A percentile compares a stretch with the other conserved stretches of the same genome.
These are phyloP conservation scores for Meliscaeva auricollis DNA, from an alignment of 2,888 invertebrate species.

Conservation along the genomic window DNA sequence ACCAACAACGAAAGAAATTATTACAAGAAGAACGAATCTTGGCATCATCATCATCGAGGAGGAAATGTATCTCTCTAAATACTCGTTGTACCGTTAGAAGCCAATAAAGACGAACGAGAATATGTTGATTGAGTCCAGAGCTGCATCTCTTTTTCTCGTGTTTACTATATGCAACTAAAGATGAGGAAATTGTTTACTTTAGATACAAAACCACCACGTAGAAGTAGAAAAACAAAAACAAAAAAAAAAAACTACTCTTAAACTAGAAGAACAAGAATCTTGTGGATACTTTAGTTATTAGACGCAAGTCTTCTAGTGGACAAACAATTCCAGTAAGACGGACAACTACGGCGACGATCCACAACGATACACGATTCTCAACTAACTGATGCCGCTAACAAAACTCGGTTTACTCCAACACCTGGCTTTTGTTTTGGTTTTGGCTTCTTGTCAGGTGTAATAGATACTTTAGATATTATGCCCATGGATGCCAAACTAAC, in stretches of 20 bases:
- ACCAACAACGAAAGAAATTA: slow-evolving; percentile 32
- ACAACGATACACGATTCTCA: slow-evolving; percentile 57
- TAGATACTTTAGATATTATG: slow-evolving; percentile 32
- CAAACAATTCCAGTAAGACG: slow-evolving; percentile 18
- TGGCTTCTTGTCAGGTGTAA: slow-evolving; percentile 63
- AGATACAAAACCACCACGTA: background rate
- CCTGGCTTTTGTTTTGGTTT: slow-evolving; percentile 69
- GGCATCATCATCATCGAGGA: slow-evolving; percentile 6
- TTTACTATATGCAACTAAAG: slow-evolving; percentile 26
- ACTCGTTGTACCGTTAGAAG: slow-evolving; percentile 84
- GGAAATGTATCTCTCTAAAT: slow-evolving; percentile 69
- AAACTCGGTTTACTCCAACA: slow-evolving; percentile 46
- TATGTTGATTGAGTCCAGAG: slow-evolving; percentile 71
- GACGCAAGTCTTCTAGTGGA: slow-evolving; percentile 7
- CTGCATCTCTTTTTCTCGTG: slow-evolving; percentile 55
- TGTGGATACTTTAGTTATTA: slow-evolving; percentile 49
- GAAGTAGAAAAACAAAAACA: slow-evolving; percentile 7
- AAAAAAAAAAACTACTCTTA: slow-evolving; percentile 23
- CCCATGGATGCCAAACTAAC: background rate
- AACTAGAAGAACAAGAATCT: slow-evolving; percentile 71
- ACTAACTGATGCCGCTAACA: slow-evolving; percentile 46
- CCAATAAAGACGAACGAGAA: slow-evolving; percentile 81
- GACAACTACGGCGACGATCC: slow-evolving; percentile 35
- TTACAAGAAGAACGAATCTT: slow-evolving; percentile 22
- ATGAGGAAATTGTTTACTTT: slow-evolving; percentile 73